phyloP scores from a whole-genome alignment of 2,113 vertebrate species.

The Corythaeola cristata region DNA sequence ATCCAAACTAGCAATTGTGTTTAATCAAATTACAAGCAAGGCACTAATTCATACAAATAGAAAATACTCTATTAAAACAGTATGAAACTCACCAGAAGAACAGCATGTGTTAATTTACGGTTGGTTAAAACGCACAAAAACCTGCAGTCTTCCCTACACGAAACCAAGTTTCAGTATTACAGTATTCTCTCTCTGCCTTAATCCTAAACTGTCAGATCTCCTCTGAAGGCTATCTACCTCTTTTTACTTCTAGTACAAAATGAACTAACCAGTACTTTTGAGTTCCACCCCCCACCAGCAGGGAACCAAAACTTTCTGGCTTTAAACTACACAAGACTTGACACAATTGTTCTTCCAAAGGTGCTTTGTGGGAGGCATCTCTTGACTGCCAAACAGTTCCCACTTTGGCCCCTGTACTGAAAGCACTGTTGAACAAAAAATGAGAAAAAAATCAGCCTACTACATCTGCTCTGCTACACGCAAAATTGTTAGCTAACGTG shows the following conservation, averaged over 20 bases:
- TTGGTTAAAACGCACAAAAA: not conserved
- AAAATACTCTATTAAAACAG: not conserved
- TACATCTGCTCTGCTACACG: not conserved
- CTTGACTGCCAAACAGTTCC: not conserved
- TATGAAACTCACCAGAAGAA: not conserved
- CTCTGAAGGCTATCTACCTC: not conserved
- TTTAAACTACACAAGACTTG: not conserved
- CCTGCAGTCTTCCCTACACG: not conserved
- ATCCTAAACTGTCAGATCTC: not conserved
- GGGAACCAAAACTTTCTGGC: not conserved
- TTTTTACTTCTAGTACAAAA: not conserved
- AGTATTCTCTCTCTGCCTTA: not conserved
- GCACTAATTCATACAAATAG: not conserved
- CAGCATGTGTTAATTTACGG: not conserved
- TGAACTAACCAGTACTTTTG: not conserved
- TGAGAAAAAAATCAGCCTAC: not conserved
- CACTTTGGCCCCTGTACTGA: not conserved
- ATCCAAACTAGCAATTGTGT: not conserved
- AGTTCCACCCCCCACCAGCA: not conserved
- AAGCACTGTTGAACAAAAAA: not conserved
- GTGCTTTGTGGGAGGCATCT: not conserved
- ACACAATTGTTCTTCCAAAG: not conserved
- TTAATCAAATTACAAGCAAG: not conserved
- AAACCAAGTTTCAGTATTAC: not conserved
- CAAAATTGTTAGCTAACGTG: not conserved